A percentile compares a stretch with the other conserved stretches of the same genome.
Conservation (phyloP, 2,888 invertebrate genomes). For the Orthosia gothica region DNA sequence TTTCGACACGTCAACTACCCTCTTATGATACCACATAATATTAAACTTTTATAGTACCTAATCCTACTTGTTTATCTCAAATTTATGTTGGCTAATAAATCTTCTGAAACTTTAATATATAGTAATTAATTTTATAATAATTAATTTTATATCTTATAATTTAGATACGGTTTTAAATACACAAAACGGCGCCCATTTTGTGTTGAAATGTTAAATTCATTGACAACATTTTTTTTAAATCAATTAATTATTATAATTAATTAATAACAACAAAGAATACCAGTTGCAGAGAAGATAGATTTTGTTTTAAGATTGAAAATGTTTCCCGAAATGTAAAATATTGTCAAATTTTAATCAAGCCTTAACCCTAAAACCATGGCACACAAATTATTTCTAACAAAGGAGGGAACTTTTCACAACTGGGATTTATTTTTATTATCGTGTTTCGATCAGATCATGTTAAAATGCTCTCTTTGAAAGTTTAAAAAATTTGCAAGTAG, state of each 20-base stretch:
- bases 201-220: constrained; percentile 69
- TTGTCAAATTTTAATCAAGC: constrained; percentile 87
- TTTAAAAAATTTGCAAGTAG: constrained; percentile 72
- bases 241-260: constrained; percentile 46
- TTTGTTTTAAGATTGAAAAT: constrained; percentile 36
- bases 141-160: constrained; percentile 60
- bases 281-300: constrained; percentile 48
- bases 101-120: constrained; percentile 87
- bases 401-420: constrained; percentile 91
- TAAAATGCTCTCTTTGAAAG: constrained; percentile 74
- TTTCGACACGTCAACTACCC: constrained; percentile 79
- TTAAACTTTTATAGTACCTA: constrained; percentile 78
- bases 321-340: constrained; percentile 79
- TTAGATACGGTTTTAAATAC: constrained; percentile 59
- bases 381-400: constrained; percentile 89
- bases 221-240: constrained; percentile 47
- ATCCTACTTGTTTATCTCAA: constrained; percentile 84
- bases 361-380: constrained; percentile 89
- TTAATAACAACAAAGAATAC: constrained; percentile 55
- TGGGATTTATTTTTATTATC: constrained; percentile 79
- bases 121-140: constrained; percentile 70
- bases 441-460: constrained; percentile 75
- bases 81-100: constrained; percentile 88
- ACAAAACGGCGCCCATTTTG: constrained; percentile 69
- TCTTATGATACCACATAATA: constrained; percentile 78